These are phyloP conservation scores for Oreocharis arfaki DNA, from an alignment of 2,113 vertebrate species.

Conservation along the genomic window DNA sequence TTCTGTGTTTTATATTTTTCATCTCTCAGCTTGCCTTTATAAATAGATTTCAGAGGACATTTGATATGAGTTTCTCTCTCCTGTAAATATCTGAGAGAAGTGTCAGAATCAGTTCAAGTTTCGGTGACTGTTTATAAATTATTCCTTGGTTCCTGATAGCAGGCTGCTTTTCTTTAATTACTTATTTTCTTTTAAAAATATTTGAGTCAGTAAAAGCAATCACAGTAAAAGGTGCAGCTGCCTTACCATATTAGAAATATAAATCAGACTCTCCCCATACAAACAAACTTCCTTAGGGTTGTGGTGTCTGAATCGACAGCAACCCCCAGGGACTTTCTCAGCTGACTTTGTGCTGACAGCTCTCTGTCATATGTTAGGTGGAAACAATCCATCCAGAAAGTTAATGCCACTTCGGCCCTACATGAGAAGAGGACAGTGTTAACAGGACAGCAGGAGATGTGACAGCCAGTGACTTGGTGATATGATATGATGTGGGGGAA, in stretches of 20 bases:
- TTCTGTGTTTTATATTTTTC: neutral
- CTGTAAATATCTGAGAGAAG: neutral
- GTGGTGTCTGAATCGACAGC: neutral
- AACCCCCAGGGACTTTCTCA: neutral
- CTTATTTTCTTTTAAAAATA: neutral
- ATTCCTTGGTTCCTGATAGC: neutral
- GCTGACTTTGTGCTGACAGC: neutral
- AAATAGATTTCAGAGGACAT: neutral
- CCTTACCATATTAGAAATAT: neutral
- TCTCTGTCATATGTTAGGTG: neutral
- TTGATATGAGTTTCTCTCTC: neutral
- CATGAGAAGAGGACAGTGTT: neutral
- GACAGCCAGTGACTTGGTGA: neutral
- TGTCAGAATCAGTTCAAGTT: constrained; percentile 15
- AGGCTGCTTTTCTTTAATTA: neutral
- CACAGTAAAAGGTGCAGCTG: neutral
- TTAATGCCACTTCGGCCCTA: neutral
- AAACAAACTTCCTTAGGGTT: neutral
- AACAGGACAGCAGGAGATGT: neutral
- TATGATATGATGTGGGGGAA: neutral
- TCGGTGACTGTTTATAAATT: neutral
- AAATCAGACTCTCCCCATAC: neutral
- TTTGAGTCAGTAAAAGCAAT: neutral
- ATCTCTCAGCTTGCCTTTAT: neutral
- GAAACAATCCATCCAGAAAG: neutral